Base-by-base conservation (phyloP, 2,113 vertebrate genomes). In the Chrysochloris asiatica region DNA sequence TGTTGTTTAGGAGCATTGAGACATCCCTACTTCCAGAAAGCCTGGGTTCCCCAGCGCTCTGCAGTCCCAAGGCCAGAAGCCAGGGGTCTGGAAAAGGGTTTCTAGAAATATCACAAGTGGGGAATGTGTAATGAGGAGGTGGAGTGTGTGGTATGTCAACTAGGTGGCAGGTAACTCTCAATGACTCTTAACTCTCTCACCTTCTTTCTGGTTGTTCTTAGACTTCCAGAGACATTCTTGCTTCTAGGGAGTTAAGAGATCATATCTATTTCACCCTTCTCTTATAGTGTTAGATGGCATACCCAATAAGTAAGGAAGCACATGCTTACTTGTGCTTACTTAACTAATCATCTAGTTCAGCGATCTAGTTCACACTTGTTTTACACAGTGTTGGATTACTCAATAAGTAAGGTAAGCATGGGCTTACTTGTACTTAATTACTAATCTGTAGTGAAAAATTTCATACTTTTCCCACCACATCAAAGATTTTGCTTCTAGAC, bases 131-230 rank as follows among this genome's bases (percentile, higher is more conserved):
- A 14, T 28, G 41, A 28, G 6, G 59, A 28, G 59, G 59, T 3
- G 26, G 59, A 56, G n/a, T n/a, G n/a, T n/a, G n/a, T n/a, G n/a
- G n/a, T n/a, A n/a, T n/a, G n/a, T n/a, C n/a, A n/a, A n/a, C n/a
- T n/a, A n/a, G n/a, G n/a, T n/a, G n/a, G n/a, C n/a, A n/a, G n/a
- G n/a, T 30, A 26, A 30, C 22, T 28, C 76, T 22, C 30, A 1
- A 0, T 4, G 8, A 10, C 24, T 3, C 12, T 26, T 13, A 1
- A 8, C 9, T 24, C 19, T 50, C 41, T 43, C 61, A 26, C 19
- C 3, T 5, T 7, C 7, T 71, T 71, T 67, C 78, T 77, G 67
- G 45, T 65, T 56, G 6, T 71, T 54, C 69, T 67, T 30, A 24
- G 56, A 67, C 41, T 56, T 86, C 21, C 41, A 16, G 17, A 47